A percentile compares a stretch with the other conserved stretches of the same genome.
Evolutionary conservation across 2,113 vertebrate genomes (phyloP).

Genomic region (Oncorhynchus kisutch): DNA sequence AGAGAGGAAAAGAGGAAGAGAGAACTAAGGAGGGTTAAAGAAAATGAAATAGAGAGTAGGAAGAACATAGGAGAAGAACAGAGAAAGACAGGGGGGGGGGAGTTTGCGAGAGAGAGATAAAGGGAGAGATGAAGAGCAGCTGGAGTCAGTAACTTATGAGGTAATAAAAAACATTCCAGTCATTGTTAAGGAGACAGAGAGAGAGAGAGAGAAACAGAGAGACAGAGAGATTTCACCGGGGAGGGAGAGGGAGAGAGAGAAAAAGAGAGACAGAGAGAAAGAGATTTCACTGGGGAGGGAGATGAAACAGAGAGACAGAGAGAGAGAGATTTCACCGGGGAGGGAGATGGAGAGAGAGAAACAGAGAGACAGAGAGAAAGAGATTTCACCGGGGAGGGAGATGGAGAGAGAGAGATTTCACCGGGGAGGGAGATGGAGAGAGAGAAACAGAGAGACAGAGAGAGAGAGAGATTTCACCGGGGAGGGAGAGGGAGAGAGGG

Average conservation of each 20-base stretch:
- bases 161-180: slow-evolving; percentile 29
- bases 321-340: neutral
- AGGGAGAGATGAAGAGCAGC: slow-evolving; percentile 10
- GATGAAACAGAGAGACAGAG: neutral
- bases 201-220: neutral
- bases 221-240: neutral
- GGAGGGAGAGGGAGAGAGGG: no score
- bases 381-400: no score
- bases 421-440: neutral
- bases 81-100: neutral
- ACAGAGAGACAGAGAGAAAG: neutral
- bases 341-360: slow-evolving; percentile 77
- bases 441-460: slow-evolving; percentile 61
- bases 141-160: slow-evolving; percentile 31
- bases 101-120: slow-evolving; percentile 1
- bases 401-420: neutral
- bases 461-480: neutral
- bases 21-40: neutral
- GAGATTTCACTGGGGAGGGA: neutral
- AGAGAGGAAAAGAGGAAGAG: neutral
- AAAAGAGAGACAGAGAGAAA: neutral
- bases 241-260: neutral
- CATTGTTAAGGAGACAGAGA: slow-evolving; percentile 63
- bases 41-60: neutral
- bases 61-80: neutral